phyloP scores from a whole-genome alignment of 2,888 invertebrate genomes.

The Thecophora atra region DNA sequence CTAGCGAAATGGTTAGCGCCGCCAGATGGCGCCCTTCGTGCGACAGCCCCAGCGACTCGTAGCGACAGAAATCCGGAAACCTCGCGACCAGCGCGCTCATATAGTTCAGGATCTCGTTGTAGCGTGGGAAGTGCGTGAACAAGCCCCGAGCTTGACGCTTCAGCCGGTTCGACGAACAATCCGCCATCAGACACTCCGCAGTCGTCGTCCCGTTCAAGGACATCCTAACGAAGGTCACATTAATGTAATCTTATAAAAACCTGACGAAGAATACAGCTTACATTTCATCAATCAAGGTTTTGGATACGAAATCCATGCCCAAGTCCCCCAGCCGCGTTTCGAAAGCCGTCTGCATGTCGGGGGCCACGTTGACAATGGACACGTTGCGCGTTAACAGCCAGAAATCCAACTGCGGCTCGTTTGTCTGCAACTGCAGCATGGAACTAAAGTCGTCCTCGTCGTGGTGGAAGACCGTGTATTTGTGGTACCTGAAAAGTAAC shows the following conservation, averaged over 20 bases:
- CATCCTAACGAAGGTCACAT: constrained; percentile 32
- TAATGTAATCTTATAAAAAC: neutral
- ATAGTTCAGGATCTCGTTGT: constrained; percentile 59
- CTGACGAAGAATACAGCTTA: no score
- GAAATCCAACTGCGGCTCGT: constrained; percentile 58
- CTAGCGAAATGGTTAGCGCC: constrained; percentile 59
- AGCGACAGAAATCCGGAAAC: constrained; percentile 60
- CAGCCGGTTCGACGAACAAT: constrained; percentile 54
- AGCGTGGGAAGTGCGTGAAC: constrained; percentile 62
- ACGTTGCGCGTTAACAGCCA: constrained; percentile 63
- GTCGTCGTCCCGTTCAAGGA: constrained; percentile 44
- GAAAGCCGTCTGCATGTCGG: constrained; percentile 53
- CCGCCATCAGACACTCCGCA: constrained; percentile 47
- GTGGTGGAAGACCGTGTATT: constrained; percentile 60
- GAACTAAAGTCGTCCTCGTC: constrained; percentile 56
- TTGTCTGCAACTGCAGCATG: constrained; percentile 60
- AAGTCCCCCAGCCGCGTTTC: constrained; percentile 55
- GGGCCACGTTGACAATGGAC: constrained; percentile 62
- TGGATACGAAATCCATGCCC: constrained; percentile 54
- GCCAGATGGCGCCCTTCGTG: constrained; percentile 62
- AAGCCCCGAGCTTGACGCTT: constrained; percentile 61
- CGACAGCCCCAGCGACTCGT: constrained; percentile 60
- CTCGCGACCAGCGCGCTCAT: constrained; percentile 59
- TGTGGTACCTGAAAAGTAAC: constrained; percentile 55
- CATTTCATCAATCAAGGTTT: constrained; percentile 58